Base-by-base conservation (phyloP, 2,797 vertebrate species). In the Melanotaenia pygmaea region DNA sequence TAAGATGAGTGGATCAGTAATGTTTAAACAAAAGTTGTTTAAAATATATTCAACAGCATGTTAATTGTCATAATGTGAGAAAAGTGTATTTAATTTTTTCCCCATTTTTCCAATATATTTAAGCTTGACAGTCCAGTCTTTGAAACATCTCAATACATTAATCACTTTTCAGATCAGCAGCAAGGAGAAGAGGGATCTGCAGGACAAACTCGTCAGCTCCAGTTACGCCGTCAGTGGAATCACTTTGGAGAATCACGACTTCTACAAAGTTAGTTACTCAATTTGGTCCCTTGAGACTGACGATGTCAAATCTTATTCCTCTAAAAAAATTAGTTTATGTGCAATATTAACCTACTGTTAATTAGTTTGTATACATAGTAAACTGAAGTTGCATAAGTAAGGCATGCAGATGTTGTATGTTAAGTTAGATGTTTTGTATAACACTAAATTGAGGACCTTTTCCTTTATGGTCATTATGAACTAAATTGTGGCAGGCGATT, bases 251-350 rank as follows among this genome's bases (percentile, higher is more conserved):
- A 79, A 88, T 0, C 90, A 94, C 34, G 95, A 95, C 66, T 95
- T 96, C 87, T 99, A 97, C 92, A 98, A 96, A 94, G 98, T 98
- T 88, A 93, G 94, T 86, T 76, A 26, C 28, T 73, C 18, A 11
- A 63, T 45, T 37, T 53, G 64, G 10, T 61, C 24, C 59, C 22
- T 24, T 28, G 63, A 79, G 43, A 68, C 38, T 10, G n/a, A 51
- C 18, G 59, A 16, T 5, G 7, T 64, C 35, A 35, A 59, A 11
- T 18, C n/a, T 24, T 53, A 30, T 38, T 11, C 61, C 30, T 8
- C 45, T 26, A 28, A 58, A 57, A 58, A 47, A 28, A 9, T 7
- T 7, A 57, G 56, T 43, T 40, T 53, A 2, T 20, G 14, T 72
- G 5, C 11, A 20, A 0, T 30, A 9, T 50, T 64, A 51, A 53